Evolutionary conservation across 2,888 invertebrate genomes (phyloP).

Genomic region (Agonum fuliginosum): DNA sequence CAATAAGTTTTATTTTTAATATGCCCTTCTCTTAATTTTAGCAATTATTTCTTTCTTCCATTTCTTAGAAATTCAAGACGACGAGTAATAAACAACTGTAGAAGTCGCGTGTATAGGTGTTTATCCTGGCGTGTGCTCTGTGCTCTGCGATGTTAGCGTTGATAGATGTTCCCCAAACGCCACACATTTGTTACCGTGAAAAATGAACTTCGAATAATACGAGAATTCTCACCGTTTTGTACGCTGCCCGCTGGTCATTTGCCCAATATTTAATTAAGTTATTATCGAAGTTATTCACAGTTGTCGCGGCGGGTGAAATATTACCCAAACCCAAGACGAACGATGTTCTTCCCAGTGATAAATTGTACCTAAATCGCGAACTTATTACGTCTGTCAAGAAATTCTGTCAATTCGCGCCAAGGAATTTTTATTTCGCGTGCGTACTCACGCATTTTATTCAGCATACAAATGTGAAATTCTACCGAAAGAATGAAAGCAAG

Average conservation of each 20-base stretch:
- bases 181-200: constrained; percentile 54
- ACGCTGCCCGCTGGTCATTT: constrained; percentile 33
- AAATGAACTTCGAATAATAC: constrained; percentile 55
- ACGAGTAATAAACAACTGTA: constrained; percentile 29
- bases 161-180: constrained; percentile 56
- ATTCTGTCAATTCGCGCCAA: constrained; percentile 36
- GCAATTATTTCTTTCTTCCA: too few relatives aligned
- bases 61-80: too few relatives aligned
- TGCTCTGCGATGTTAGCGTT: constrained; percentile 41
- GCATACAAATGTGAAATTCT: constrained; percentile 26
- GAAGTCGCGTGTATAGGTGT: constrained; percentile 18
- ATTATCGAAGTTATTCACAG: constrained; percentile 43
- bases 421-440: constrained; percentile 42
- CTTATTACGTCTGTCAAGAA: constrained; percentile 44
- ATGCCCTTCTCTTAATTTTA: too few relatives aligned
- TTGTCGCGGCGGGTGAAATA: constrained; percentile 39
- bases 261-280: constrained; percentile 52
- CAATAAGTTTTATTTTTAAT: too few relatives aligned
- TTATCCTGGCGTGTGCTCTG: background rate
- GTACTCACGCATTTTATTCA: background rate
- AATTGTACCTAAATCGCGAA: constrained; percentile 30
- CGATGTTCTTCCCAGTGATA: constrained; percentile 22
- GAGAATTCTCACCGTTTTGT: constrained; percentile 43
- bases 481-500: constrained; percentile 13
- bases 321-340: background rate